A percentile compares a stretch with the other conserved stretches of the same genome.
Evolutionary conservation across 2,888 invertebrate species (phyloP).

Genomic region (Tetranychus piercei): DNA sequence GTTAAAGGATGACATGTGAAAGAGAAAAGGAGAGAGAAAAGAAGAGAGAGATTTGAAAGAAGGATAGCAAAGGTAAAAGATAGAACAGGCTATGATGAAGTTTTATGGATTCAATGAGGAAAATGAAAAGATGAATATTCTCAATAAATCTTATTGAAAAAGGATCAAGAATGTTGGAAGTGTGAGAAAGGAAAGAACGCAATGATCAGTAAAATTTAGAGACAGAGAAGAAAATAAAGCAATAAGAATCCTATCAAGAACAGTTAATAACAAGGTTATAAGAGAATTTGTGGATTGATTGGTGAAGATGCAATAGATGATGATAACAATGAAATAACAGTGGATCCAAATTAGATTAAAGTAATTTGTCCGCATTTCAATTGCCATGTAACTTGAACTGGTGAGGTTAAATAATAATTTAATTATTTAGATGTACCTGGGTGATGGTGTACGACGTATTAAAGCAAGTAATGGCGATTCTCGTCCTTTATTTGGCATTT

Average conservation of each 20-base stretch:
- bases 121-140: background rate
- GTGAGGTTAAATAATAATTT: background rate
- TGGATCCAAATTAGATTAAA: constrained; percentile 3
- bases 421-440: constrained; percentile 24
- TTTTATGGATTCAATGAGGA: background rate
- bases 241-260: background rate
- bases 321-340: background rate
- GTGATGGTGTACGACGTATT: constrained; percentile 25
- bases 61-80: background rate
- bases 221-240: background rate
- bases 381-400: background rate
- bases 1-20: background rate
- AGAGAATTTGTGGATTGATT: no score
- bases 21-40: background rate
- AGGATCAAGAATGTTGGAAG: background rate
- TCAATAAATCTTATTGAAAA: background rate
- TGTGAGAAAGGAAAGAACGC: background rate
- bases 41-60: background rate
- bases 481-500: constrained; percentile 29
- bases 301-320: no score
- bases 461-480: constrained; percentile 25
- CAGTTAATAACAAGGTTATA: no score
- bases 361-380: background rate
- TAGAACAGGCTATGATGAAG: background rate
- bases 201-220: background rate